Conservation (phyloP, 2,888 invertebrate genomes). For the Penaeus monodon region DNA sequence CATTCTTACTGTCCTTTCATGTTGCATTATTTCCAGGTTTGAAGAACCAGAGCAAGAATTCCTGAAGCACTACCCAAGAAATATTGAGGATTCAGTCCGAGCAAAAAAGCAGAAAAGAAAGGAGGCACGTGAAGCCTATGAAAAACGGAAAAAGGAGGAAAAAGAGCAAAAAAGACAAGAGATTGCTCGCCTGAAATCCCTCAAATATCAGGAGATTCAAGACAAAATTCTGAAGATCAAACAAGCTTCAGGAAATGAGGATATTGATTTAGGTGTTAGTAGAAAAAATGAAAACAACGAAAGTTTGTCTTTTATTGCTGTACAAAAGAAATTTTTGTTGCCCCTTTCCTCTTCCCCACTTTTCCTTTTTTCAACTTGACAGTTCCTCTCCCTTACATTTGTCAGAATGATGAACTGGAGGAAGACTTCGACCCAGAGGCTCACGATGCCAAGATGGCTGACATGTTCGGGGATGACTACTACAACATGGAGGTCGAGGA, state of each 20-base stretch:
- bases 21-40: conserved; percentile 75
- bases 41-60: conserved; percentile 96
- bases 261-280: conserved; percentile 75
- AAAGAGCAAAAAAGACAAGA: too few species aligned
- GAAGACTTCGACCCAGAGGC: conserved; percentile 91
- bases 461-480: conserved; percentile 81
- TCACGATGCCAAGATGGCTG: conserved; percentile 88
- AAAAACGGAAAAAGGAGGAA: too few species aligned
- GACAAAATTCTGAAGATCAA: conserved; percentile 88
- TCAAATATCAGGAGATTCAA: conserved; percentile 90
- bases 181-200: conserved; percentile 85
- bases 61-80: conserved; percentile 91
- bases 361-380: too few species aligned
- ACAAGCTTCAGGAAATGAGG: conserved; percentile 87
- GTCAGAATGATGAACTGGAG: conserved; percentile 84
- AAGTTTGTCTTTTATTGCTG: too few species aligned
- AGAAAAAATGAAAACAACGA: too few species aligned
- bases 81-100: conserved; percentile 85
- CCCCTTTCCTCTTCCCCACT: too few species aligned
- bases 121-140: conserved; percentile 63
- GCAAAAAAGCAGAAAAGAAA: conserved; percentile 84
- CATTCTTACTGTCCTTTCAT: background rate
- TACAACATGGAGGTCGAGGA: conserved; percentile 34
- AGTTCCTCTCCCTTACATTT: conserved; percentile 68
- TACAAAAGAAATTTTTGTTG: too few species aligned